Base-by-base conservation (phyloP, 1,140 invertebrate genomes). In the Pseudomyrmex pallidus region DNA sequence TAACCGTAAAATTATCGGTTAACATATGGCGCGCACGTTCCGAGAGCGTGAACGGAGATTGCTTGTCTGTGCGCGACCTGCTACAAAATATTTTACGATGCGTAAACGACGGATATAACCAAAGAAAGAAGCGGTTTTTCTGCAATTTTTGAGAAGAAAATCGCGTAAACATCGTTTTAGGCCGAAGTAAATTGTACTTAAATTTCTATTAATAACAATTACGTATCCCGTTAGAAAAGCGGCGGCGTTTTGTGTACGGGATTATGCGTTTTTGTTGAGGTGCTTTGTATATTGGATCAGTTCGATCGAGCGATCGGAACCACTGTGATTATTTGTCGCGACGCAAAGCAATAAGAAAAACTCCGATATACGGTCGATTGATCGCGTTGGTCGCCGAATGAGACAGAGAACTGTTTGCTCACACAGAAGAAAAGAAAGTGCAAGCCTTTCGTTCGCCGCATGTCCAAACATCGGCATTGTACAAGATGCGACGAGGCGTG, bases 401-500 rank as follows among this genome's bases (percentile, higher is more conserved):
- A 88, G 82, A 90, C 74, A 73, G 87, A 74, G 76, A 56, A 82
- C 77, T 83, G 57, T 90, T 87, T 90, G 83, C 85, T 83, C 64
- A 50, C 62, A 20, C 9, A 25, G 44, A 72, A 63, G 61, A 74
- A 85, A 74, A 62, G 73, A 61, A 87, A 61, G 73, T 76, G 84
- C 82, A 90, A 90, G 89, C 89, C 89, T 90, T 90, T 90, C 73
- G 62, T 46, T 74, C 52, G 54, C 35, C 35, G 74, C 74, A 83
- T 90, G 89, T 90, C 86, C 86, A 90, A 90, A 90, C 85, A 90
- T 89, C 12, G 77, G 66, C 54, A 90, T 90, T 90, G 78, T 89
- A 74, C 63, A 54, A 76, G 46, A 83, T 22, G 52, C 74, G 77
- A 44, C 74, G 82, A 86, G 56, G 85, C 89, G 87, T 88, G 83